These are phyloP conservation scores for Arctia plantaginis DNA, from an alignment of 2,888 invertebrate genomes.

Conservation along the genomic window DNA sequence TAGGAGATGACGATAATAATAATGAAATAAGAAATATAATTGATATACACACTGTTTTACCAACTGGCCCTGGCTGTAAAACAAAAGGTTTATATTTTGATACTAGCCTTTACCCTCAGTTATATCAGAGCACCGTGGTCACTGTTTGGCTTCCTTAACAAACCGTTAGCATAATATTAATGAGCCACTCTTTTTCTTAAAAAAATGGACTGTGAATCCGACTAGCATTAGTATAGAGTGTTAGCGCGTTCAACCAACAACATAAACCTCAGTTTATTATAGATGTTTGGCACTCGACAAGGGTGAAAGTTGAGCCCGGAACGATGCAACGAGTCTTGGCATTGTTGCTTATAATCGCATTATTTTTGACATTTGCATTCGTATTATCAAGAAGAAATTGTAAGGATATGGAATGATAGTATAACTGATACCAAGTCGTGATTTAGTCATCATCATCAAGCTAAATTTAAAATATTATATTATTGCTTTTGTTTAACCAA, in stretches of 20 bases:
- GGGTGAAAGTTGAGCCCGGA: slow-evolving; percentile 25
- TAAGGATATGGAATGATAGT: not conserved
- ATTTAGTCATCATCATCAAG: not conserved
- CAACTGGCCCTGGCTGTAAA: no score
- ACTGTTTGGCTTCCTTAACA: not conserved
- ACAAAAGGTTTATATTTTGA: not conserved
- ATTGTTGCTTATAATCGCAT: not conserved
- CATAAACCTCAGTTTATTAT: not conserved
- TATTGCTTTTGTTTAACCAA: not conserved
- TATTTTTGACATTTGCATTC: not conserved
- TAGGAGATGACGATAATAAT: no score
- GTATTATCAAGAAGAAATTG: not conserved
- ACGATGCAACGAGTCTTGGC: not conserved
- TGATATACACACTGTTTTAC: no score
- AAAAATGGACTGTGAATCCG: no score
- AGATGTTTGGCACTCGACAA: not conserved
- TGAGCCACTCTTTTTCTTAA: not conserved
- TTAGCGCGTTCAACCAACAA: not conserved
- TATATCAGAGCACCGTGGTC: not conserved
- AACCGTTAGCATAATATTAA: not conserved
- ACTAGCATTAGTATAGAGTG: no score
- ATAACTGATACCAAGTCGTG: not conserved
- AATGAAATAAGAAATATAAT: no score
- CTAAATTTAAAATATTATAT: not conserved
- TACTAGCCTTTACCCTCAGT: not conserved